These are phyloP conservation scores for Petaurus breviceps DNA, from an alignment of 2,113 vertebrate species.

Conservation along the genomic window DNA sequence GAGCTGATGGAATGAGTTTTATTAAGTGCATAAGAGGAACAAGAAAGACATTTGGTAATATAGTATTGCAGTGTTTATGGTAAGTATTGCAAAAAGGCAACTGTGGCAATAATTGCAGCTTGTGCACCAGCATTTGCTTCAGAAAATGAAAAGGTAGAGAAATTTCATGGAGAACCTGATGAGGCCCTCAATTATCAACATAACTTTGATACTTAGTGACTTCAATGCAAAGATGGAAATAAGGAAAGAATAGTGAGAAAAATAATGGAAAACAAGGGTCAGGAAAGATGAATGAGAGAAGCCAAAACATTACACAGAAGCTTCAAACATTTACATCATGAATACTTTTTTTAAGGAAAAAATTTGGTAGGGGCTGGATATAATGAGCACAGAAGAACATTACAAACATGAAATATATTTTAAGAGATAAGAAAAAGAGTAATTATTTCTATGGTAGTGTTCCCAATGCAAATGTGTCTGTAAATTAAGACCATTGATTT, in stretches of 20 bases:
- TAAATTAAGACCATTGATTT: too few relatives aligned
- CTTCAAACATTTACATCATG: too few relatives aligned
- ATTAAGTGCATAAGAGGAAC: neutral
- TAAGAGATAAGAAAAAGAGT: too few relatives aligned
- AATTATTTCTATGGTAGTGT: too few relatives aligned
- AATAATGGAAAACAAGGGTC: too few relatives aligned
- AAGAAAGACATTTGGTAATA: neutral
- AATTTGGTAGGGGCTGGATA: too few relatives aligned
- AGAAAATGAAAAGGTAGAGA: neutral
- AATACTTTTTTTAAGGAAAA: too few relatives aligned
- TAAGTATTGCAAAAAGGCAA: neutral
- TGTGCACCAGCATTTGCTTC: neutral
- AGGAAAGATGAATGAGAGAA: too few relatives aligned
- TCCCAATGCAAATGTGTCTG: too few relatives aligned
- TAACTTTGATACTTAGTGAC: neutral
- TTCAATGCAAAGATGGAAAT: neutral
- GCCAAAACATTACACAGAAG: too few relatives aligned
- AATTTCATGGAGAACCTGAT: neutral
- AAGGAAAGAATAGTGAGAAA: neutral
- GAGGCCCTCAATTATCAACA: neutral
- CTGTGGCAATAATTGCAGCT: neutral
- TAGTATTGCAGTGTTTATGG: neutral
- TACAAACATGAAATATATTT: too few relatives aligned
- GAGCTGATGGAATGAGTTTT: neutral
- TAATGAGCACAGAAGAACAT: too few relatives aligned